Base-by-base conservation (phyloP, 2,888 invertebrate genomes). In the Mylabris sibirica region DNA sequence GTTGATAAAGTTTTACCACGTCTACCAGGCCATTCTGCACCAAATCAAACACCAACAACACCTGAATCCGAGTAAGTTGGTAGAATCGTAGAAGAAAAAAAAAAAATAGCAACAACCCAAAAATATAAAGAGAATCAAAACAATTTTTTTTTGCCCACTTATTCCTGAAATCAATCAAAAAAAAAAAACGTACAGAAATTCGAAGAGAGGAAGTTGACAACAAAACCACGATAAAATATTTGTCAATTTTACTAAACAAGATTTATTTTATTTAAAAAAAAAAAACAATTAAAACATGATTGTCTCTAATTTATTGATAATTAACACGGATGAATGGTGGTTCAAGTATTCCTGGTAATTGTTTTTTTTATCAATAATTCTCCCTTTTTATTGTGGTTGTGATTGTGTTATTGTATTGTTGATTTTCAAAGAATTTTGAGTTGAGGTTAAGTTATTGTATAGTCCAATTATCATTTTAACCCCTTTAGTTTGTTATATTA, bases 11-110 rank as follows among this genome's bases (percentile, higher is more conserved):
- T 89, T 53, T 83, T 81, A 64, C 84, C 74, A 0, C 72, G 87
- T 74, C 86, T 87, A 80, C 88, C 88, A 0, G 88, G 89, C 49
- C 88, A 89, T 1, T 87, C 86, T 77, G 86, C 87, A 1, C 87
- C 88, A 1, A 86, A 87, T 76, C 90, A 89, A 77, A 84, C 90
- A 53, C 92, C 92, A 8, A 89, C 89, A 38, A 90, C 91, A 1
- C 91, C 92, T 0, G 92, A 92, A 76, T 87, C 89, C 67, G 92
- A 92, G 92, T 92, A 86, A 89, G 91, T 85, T 44, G 59, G 60
- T 57, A 38, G 35, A 61, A 6, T 68, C 59, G 63, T 60, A 22
- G 11, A 12, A 59, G 17, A 22, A 14, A 14, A n/a, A 63, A 49
- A 14, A n/a, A n/a, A n/a, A n/a, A n/a, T n/a, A n/a, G n/a, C n/a